Evolutionary conservation across 2,888 invertebrate species (phyloP).

Genomic region (Tortricodes alternella): DNA sequence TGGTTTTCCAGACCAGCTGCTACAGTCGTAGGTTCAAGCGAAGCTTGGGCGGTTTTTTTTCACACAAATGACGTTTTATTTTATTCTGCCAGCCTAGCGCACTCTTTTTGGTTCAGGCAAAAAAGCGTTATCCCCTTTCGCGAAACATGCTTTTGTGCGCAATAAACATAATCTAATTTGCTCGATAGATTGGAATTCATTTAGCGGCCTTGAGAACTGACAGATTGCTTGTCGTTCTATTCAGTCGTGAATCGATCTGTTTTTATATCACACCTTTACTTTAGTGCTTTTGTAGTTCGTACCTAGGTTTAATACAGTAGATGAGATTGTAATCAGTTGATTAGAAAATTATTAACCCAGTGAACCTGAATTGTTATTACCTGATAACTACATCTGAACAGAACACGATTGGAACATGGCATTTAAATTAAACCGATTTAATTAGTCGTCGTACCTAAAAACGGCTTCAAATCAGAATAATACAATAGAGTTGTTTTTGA

Average conservation of each 20-base stretch:
- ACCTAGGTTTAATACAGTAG: constrained; percentile 8
- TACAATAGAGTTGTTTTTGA: no score
- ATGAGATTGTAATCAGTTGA: constrained; percentile 26
- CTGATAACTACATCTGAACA: constrained; percentile 7
- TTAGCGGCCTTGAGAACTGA: constrained; percentile 3
- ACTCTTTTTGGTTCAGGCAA: no score
- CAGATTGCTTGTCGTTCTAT: neutral
- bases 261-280: constrained; percentile 6
- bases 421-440: constrained; percentile 24
- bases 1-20: no score
- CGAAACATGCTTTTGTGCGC: no score
- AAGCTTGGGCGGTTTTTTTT: no score
- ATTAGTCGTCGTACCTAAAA: constrained; percentile 13
- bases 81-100: no score
- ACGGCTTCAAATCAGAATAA: no score
- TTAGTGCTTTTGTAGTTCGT: constrained; percentile 16
- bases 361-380: constrained; percentile 26
- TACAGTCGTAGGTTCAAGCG: no score
- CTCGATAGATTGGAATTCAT: neutral
- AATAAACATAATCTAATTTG: no score
- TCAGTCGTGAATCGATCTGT: neutral
- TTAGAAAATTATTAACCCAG: constrained; percentile 25
- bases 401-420: constrained; percentile 22
- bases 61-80: no score
- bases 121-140: no score